Conservation (phyloP, 2,113 vertebrate genomes). For the Terrapene triunguis region DNA sequence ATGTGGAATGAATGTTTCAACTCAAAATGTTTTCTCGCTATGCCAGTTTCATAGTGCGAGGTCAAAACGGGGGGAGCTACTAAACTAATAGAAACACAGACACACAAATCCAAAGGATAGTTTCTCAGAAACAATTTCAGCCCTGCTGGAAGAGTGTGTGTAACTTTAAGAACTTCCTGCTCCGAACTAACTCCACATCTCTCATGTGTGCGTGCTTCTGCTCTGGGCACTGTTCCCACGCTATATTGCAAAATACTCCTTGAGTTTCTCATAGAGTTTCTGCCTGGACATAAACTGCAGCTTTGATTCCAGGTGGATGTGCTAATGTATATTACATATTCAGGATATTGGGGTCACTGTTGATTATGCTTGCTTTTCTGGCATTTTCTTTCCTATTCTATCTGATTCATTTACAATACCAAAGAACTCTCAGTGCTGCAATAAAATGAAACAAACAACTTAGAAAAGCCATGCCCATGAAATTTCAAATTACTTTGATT, state of each 20-base stretch:
- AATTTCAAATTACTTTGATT: not conserved
- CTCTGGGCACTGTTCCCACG: constrained; percentile 65
- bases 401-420: rapidly evolving
- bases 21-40: constrained; percentile 47
- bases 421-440: rapidly evolving
- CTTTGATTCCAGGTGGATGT: not conserved
- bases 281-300: constrained; percentile 21
- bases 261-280: constrained; percentile 46
- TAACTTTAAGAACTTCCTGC: constrained; percentile 54
- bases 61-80: constrained; percentile 54
- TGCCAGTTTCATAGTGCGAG: constrained; percentile 58
- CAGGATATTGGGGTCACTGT: not conserved
- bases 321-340: not conserved
- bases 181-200: not conserved
- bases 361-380: not conserved
- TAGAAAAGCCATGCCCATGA: not conserved
- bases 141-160: not conserved
- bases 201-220: not conserved
- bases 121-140: not conserved
- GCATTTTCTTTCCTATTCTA: not conserved
- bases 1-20: constrained; percentile 69
- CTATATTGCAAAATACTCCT: not conserved
- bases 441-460: not conserved
- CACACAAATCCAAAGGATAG: not conserved
- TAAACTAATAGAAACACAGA: not conserved